phyloP scores from a whole-genome alignment of 53 echinoderm and acorn worm species.

The Arbacia lixula region DNA sequence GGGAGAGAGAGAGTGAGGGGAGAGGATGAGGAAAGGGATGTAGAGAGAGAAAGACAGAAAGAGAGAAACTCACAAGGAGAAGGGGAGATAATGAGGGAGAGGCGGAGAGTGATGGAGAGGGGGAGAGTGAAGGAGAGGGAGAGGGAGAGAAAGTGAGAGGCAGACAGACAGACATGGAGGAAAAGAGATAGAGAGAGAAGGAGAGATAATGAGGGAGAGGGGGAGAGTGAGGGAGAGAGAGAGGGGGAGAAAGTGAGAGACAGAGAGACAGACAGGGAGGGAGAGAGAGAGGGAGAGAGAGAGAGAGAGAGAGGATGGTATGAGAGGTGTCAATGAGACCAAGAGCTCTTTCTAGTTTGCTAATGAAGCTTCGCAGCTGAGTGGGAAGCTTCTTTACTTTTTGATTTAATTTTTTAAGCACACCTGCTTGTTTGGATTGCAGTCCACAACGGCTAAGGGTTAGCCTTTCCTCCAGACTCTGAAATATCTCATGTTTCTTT shows the following conservation, averaged over 20 bases:
- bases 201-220: neutral
- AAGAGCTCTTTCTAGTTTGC: no score
- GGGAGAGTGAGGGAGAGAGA: neutral
- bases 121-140: neutral
- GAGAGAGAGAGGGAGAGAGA: neutral
- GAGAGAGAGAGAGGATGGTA: neutral
- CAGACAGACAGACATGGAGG: neutral
- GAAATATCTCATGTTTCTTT: no score
- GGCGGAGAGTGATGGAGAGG: neutral
- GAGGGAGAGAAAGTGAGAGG: neutral
- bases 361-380: no score
- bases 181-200: neutral
- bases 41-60: neutral
- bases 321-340: no score
- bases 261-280: no score
- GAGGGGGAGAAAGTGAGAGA: no score
- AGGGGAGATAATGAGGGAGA: neutral
- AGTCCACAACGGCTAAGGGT: no score
- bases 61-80: neutral
- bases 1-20: neutral
- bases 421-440: no score
- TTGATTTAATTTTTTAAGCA: no score
- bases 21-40: neutral
- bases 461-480: no score
- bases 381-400: no score